Evolutionary conservation across 1,140 invertebrate genomes (phyloP).

Genomic region (Proctacanthus coquilletti): DNA sequence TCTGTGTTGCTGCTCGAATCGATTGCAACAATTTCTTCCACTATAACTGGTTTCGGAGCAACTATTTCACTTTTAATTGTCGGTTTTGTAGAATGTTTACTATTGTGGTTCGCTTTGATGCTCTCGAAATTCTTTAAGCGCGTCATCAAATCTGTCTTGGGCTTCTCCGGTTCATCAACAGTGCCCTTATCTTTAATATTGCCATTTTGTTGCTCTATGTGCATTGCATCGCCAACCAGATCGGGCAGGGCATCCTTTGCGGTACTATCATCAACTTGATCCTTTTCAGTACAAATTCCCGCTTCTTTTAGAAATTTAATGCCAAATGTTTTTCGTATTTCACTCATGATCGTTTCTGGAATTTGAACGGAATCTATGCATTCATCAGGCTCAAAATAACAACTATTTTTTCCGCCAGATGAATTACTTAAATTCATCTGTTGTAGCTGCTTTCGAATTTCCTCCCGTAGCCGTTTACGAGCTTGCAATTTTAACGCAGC

Average conservation of each 20-base stretch:
- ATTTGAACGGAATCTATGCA: constrained; percentile 20
- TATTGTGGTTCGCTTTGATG: constrained; percentile 1
- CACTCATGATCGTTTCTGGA: constrained; percentile 15
- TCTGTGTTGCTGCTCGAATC: too few relatives aligned
- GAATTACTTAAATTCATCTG: too few relatives aligned
- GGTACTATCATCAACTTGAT: too few relatives aligned
- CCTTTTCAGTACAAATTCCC: too few relatives aligned
- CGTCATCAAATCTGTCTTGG: constrained; percentile 1
- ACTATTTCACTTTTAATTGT: too few relatives aligned
- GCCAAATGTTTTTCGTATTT: constrained; percentile 23
- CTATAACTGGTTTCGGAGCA: too few relatives aligned
- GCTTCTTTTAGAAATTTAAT: too few relatives aligned
- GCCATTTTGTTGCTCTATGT: too few relatives aligned
- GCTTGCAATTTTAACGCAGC: constrained; percentile 20
- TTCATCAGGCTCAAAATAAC: constrained; percentile 16
- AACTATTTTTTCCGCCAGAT: constrained; percentile 12
- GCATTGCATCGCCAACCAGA: neutral
- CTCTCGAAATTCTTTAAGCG: neutral
- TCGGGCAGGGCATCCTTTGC: too few relatives aligned
- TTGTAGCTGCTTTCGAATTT: constrained; percentile 17
- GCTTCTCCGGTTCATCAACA: neutral
- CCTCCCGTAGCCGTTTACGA: constrained; percentile 16
- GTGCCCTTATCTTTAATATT: neutral
- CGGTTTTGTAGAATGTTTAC: too few relatives aligned
- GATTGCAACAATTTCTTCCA: too few relatives aligned